Evolutionary conservation across 2,113 vertebrate genomes (phyloP), one percentile per base, ranked within the genome.

Genomic region (cattle (Bos taurus)): DNA sequence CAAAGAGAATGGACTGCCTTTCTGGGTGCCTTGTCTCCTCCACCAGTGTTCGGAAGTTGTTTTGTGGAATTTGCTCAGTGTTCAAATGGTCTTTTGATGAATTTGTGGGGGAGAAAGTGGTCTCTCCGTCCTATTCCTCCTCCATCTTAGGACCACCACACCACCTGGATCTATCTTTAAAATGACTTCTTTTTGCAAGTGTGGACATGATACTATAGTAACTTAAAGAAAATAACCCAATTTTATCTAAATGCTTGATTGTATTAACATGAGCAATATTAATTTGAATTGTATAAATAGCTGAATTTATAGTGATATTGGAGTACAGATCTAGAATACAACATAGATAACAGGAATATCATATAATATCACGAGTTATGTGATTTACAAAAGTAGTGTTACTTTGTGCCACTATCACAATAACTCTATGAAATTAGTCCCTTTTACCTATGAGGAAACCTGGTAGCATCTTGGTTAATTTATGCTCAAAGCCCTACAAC

Each of bases 61-160:
- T 67, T 67, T 67, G 17, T 67, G 33, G 64, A 36, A 67, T 36
- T 67, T 36, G 4, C 17, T 67, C 17, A 1, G 33, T 4, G 1
- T 67, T 67, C 64, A 67, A 36, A 21, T 67, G 33, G 36, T 67
- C 33, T 36, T 67, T 36, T 10, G 9, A 67, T 67, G 64, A 36
- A 67, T 36, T 36, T 36, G 33, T 67, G 9, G 17, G 8, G 64
- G 8, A 67, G 64, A 67, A 67, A 0, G 8, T 36, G 64, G 17
- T 36, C 33, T 67, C 33, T 17, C 3, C 10, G 8, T 67, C 64
- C 64, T 67, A 36, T 36, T 67, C 33, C 8, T 36, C 64, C 2
- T 0, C 4, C 33, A 36, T 36, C 8, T 67, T 67, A 67, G 33
- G 8, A 67, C 33, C 1, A 1, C 33, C 64, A 33, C 2, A 0